phyloP scores from a whole-genome alignment of 2,888 invertebrate species.

The Gerris lacustris region DNA sequence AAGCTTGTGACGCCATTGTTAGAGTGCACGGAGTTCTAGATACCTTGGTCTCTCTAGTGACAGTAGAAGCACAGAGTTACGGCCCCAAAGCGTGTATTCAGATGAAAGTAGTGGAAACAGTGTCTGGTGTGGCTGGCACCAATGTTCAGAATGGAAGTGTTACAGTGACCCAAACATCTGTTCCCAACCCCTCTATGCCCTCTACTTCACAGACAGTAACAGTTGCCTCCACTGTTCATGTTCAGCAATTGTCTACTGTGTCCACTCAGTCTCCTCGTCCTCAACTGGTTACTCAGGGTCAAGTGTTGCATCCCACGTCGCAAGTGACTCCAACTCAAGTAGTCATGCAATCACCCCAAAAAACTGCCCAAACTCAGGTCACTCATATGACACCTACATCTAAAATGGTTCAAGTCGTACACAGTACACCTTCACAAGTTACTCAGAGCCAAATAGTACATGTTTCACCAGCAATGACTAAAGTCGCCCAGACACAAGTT shows the following conservation, averaged over 20 bases:
- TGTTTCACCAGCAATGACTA: background rate
- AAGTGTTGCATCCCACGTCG: background rate
- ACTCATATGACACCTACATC: background rate
- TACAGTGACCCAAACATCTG: background rate
- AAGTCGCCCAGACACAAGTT: background rate
- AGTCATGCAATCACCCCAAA: background rate
- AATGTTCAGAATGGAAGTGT: slow-evolving; percentile 12
- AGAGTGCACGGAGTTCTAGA: slow-evolving; percentile 77
- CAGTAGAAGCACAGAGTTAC: slow-evolving; percentile 91
- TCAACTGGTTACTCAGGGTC: background rate
- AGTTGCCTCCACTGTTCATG: background rate
- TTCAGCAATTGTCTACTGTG: background rate
- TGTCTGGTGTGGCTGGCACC: slow-evolving; percentile 47
- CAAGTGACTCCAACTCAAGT: background rate
- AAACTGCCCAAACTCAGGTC: background rate
- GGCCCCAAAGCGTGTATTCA: slow-evolving; percentile 90
- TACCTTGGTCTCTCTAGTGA: slow-evolving; percentile 70
- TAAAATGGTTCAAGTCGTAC: background rate
- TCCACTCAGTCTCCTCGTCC: background rate
- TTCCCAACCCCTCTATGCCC: background rate
- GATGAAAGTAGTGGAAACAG: slow-evolving; percentile 92
- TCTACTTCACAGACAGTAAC: background rate
- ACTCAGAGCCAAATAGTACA: background rate
- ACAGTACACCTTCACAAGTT: background rate
- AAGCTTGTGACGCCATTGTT: slow-evolving; percentile 76